These are phyloP conservation scores for Hemaris fuciformis DNA, from an alignment of 2,888 invertebrate genomes.

Conservation along the genomic window DNA sequence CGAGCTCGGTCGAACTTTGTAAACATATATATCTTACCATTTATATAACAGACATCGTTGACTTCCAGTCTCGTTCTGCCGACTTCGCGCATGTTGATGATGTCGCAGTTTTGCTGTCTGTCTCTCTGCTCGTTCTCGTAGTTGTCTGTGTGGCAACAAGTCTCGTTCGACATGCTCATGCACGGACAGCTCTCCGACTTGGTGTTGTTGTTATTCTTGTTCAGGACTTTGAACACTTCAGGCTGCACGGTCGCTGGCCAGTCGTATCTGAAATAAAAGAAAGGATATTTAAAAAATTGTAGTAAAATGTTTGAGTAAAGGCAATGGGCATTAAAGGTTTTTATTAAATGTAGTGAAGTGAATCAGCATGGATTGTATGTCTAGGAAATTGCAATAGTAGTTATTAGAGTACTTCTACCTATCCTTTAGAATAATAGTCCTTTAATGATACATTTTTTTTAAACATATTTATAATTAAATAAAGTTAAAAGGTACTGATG, in stretches of 20 bases:
- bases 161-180: conserved; percentile 11
- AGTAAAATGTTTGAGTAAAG: too few relatives aligned
- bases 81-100: conserved; percentile 83
- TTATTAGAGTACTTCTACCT: too few relatives aligned
- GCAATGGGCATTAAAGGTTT: too few relatives aligned
- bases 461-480: too few relatives aligned
- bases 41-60: conserved; percentile 96
- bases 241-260: conserved; percentile 85
- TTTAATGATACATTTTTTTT: too few relatives aligned
- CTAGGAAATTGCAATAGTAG: too few relatives aligned
- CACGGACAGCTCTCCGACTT: conserved; percentile 15
- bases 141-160: conserved; percentile 25
- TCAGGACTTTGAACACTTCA: conserved; percentile 62
- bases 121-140: conserved; percentile 27
- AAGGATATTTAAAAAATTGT: too few relatives aligned
- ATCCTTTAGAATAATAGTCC: too few relatives aligned
- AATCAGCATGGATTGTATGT: too few relatives aligned
- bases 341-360: too few relatives aligned
- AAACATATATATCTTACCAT: conserved; percentile 83
- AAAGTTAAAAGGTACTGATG: too few relatives aligned
- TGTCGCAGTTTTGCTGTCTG: conserved; percentile 39
- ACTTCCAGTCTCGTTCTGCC: conserved; percentile 84
- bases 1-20: not conserved
- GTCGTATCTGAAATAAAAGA: conserved; percentile 82
- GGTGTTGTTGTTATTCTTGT: conserved; percentile 44